Evolutionary conservation across 2,888 invertebrate genomes (phyloP).

Genomic region (Aphrophora alni): DNA sequence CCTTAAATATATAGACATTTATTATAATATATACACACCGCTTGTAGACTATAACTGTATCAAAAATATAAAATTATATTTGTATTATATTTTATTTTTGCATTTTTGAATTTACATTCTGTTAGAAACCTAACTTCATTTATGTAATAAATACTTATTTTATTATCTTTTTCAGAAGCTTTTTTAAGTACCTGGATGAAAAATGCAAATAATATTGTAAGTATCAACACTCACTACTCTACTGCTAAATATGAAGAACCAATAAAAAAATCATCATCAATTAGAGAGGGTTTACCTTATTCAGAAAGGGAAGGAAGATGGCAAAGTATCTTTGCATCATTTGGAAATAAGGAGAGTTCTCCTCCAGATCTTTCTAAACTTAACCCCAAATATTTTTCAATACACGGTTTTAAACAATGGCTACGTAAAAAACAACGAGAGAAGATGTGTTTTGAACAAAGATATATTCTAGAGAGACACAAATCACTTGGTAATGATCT

Average conservation of each 20-base stretch:
- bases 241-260: background rate
- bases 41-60: too few species aligned
- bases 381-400: background rate
- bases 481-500: constrained; percentile 77
- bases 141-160: too few species aligned
- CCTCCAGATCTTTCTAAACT: background rate
- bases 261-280: background rate
- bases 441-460: constrained; percentile 59
- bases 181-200: background rate
- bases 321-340: background rate
- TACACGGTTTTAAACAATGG: background rate
- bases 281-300: background rate
- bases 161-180: background rate
- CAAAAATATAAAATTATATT: too few species aligned
- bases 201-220: background rate
- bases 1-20: too few species aligned
- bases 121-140: too few species aligned
- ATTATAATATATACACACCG: too few species aligned
- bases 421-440: background rate
- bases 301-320: background rate
- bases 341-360: background rate
- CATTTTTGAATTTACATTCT: too few species aligned
- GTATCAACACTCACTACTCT: background rate
- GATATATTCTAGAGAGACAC: constrained; percentile 65
- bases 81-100: too few species aligned